A percentile compares a stretch with the other conserved stretches of the same genome.
These are phyloP conservation scores for Centropus bengalensis DNA, from an alignment of 2,113 vertebrate species.

Conservation along the genomic window DNA sequence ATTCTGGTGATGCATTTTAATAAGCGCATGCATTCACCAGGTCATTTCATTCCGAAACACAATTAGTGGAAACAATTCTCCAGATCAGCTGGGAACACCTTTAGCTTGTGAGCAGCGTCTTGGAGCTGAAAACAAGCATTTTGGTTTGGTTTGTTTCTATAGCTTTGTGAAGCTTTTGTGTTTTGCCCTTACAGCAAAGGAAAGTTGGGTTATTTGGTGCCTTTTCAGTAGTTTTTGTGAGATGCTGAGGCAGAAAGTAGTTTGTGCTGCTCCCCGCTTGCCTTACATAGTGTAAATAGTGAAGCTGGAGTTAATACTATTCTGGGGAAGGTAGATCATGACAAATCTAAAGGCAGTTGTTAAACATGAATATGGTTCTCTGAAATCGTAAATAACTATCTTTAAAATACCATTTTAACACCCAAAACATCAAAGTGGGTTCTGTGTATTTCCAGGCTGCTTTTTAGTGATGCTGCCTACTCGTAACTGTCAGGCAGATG, in stretches of 20 bases:
- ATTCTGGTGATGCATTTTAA: accelerated
- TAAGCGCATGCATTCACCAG: neutral
- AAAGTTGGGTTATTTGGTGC: neutral
- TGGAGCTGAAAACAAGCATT: neutral
- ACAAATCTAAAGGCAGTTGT: too few relatives aligned
- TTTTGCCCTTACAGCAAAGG: neutral
- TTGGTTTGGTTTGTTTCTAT: neutral
- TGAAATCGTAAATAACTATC: neutral
- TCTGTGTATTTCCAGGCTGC: neutral
- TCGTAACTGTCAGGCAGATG: neutral
- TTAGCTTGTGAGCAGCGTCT: neutral
- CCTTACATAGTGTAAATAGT: neutral
- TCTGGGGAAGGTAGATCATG: neutral
- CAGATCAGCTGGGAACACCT: neutral
- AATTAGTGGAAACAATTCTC: accelerated
- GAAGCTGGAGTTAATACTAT: accelerated
- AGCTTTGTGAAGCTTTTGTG: neutral
- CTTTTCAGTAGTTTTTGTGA: neutral
- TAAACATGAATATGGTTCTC: neutral
- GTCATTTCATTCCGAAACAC: accelerated
- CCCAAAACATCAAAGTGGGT: neutral
- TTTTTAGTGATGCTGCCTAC: neutral
- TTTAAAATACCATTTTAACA: neutral
- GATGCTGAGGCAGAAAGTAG: neutral
- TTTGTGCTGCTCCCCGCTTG: neutral